A percentile compares a stretch with the other conserved stretches of the same genome.
Conservation (phyloP, 1,140 invertebrate species). For the Neodiprion virginianus region DNA sequence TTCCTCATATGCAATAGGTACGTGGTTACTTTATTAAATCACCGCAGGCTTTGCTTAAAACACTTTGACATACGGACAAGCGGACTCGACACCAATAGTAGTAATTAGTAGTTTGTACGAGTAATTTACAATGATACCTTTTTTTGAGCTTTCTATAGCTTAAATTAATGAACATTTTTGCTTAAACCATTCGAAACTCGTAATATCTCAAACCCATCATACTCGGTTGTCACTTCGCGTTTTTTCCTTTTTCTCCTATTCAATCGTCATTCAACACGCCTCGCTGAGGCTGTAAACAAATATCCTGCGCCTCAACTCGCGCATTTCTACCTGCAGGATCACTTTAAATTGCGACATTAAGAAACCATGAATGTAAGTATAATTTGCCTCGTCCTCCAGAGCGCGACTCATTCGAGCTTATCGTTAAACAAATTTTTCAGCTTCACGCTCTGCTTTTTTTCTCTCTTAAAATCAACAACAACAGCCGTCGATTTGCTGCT, state of each 20-base stretch:
- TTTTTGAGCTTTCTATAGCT: slow-evolving; percentile 40
- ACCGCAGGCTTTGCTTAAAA: slow-evolving; percentile 39
- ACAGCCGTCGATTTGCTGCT: neutral
- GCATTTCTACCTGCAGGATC: neutral
- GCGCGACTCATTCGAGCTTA: neutral
- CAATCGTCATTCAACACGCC: neutral
- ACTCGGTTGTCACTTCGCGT: neutral
- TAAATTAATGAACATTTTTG: slow-evolving; percentile 44
- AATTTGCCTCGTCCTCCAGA: neutral
- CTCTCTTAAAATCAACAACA: neutral
- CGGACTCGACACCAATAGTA: slow-evolving; percentile 42
- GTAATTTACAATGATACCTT: slow-evolving; percentile 43
- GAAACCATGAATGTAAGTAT: neutral
- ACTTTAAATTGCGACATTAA: neutral
- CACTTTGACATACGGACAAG: slow-evolving; percentile 45
- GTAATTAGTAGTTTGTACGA: slow-evolving; percentile 43
- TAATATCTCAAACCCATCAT: neutral
- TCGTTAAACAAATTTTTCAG: neutral
- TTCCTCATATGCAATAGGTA: neutral
- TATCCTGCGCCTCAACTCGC: neutral
- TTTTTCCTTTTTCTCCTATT: neutral
- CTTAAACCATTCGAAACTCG: neutral
- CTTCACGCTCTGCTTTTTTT: neutral
- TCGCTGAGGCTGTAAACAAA: slow-evolving; percentile 1
- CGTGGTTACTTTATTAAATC: slow-evolving; percentile 12